Evolutionary conservation across 2,797 vertebrate species (phyloP).

Genomic region (Merluccius polli): DNA sequence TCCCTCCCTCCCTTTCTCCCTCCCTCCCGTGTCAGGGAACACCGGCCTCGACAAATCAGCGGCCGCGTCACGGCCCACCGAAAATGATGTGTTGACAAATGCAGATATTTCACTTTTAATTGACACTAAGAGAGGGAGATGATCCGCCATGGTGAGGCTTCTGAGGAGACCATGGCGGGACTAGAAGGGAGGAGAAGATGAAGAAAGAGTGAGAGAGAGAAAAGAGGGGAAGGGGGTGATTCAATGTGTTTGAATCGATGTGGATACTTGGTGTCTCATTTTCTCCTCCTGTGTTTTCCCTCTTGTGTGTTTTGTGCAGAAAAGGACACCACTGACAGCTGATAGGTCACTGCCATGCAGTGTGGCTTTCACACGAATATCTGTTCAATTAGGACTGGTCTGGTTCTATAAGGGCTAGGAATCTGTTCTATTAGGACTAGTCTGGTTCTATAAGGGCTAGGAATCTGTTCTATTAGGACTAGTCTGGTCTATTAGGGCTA

Average conservation of each 20-base stretch:
- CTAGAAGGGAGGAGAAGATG: conserved; percentile 51
- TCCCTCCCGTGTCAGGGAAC: conserved; percentile 83
- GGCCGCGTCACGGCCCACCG: conserved; percentile 79
- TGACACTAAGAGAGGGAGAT: conserved; percentile 94
- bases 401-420: too few relatives aligned
- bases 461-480: too few relatives aligned
- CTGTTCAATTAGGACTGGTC: neutral
- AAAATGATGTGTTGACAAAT: conserved; percentile 98
- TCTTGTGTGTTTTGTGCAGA: conserved; percentile 46
- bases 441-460: too few relatives aligned
- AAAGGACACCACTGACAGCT: conserved; percentile 57
- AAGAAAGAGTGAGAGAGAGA: conserved; percentile 12
- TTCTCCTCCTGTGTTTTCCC: conserved; percentile 33
- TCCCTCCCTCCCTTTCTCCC: conserved; percentile 47
- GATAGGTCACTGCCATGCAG: neutral
- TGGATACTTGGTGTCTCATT: conserved; percentile 64
- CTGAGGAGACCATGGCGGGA: conserved; percentile 66
- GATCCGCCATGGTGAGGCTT: conserved; percentile 69
- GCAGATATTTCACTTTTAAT: conserved; percentile 99
- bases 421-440: too few relatives aligned
- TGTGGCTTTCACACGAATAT: neutral
- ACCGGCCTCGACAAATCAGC: conserved; percentile 87
- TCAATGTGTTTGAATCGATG: conserved; percentile 59
- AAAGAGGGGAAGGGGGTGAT: conserved; percentile 36
- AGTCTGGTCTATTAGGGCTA: too few relatives aligned